These are phyloP conservation scores for Rachycentron canadum DNA, from an alignment of 2,797 vertebrate species.

Conservation along the genomic window DNA sequence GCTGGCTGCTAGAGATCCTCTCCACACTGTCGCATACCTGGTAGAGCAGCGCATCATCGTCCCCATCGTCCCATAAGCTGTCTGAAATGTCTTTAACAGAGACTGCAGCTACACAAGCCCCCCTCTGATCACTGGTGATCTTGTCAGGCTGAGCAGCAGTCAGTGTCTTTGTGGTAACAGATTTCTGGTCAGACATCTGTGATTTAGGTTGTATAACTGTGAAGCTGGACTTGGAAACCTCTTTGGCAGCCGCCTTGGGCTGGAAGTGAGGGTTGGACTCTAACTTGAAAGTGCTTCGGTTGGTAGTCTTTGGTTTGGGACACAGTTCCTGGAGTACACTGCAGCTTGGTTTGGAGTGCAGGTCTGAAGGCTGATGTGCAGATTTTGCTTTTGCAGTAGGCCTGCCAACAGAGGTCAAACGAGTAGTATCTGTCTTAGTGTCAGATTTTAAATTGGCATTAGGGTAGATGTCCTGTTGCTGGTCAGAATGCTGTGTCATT, in stretches of 20 bases:
- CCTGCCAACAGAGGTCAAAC: conserved; percentile 30
- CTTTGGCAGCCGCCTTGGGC: conserved; percentile 39
- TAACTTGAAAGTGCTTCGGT: conserved; percentile 76
- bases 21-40: conserved; percentile 93
- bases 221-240: conserved; percentile 57
- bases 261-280: conserved; percentile 74
- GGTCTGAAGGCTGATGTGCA: conserved; percentile 14
- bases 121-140: conserved; percentile 59
- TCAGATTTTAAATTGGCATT: conserved; percentile 36
- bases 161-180: conserved; percentile 28
- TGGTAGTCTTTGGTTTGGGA: conserved; percentile 73
- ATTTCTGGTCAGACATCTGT: conserved; percentile 43
- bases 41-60: conserved; percentile 92
- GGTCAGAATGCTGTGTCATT: conserved; percentile 85
- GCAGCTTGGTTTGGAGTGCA: conserved; percentile 36
- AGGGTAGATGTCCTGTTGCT: conserved; percentile 45
- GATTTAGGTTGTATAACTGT: conserved; percentile 51
- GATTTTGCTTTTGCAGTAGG: conserved; percentile 23
- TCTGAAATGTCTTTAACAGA: conserved; percentile 59
- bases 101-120: background rate
- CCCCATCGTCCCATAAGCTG: conserved; percentile 88
- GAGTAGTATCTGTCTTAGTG: conserved; percentile 40
- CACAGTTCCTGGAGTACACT: conserved; percentile 67
- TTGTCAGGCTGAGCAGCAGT: conserved; percentile 26
- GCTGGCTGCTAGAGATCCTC: conserved; percentile 84